Base-by-base conservation (phyloP, 2,888 invertebrate species). In the Drosophila anomelani region DNA sequence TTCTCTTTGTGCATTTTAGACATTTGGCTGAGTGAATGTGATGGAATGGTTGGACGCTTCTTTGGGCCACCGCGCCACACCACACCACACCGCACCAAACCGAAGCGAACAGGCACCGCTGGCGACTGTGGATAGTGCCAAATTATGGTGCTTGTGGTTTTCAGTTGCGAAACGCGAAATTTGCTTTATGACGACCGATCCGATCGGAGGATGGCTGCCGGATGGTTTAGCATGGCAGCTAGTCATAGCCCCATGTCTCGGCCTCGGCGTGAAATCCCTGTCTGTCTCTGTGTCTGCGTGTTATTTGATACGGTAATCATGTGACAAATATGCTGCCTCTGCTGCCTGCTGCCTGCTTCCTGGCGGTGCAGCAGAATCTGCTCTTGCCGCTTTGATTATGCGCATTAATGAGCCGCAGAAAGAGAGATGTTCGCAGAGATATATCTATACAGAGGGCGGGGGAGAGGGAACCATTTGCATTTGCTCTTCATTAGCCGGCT, bases 251-350 rank as follows among this genome's bases (percentile, higher is more conserved):
- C 4, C 58, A 61, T 47, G 56, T 69, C 69, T 72, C 63, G 59
- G 72, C 47, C 67, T 66, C 76, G 26, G 26, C 26, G 63, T 77
- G 79, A 75, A 75, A 78, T 74, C 58, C 68, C 59, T n/a, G 20
- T 51, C 32, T 51, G 49, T 67, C 60, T 44, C 38, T 57, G 46
- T 78, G 78, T 67, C 60, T 71, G 49, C 62, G 51, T 77, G 78
- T 70, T 85, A 80, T 80, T 81, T 75, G 88, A 79, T 76, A 55
- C 76, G 81, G 75, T 88, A 88, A 89, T 83, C 78, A 85, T 89
- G 79, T 80, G 80, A 78, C 82, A 85, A 85, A 79, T 89, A 77
- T 72, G 79, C 73, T 74, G 67, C 55, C 43, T 20, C 57, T 32
- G 67, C 20, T n/a, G 51, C 36, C 39, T 47, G 47, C 29, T 56